phyloP scores from a whole-genome alignment of 2,797 vertebrate species.

The Ambastaia sidthimunki region DNA sequence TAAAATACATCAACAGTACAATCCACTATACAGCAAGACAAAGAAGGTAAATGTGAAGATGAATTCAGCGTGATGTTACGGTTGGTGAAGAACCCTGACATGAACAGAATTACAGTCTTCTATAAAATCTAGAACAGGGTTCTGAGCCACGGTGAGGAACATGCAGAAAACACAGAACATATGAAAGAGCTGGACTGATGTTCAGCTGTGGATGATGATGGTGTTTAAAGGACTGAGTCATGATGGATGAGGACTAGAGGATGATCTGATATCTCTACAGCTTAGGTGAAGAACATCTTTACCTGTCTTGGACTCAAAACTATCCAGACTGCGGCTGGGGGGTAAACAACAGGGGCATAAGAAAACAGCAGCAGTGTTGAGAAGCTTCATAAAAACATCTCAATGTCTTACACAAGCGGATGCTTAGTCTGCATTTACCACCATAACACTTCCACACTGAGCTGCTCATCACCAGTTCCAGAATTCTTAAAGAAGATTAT shows the following conservation, averaged over 20 bases:
- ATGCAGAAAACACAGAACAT: slow-evolving; percentile 8
- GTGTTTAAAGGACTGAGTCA: not conserved
- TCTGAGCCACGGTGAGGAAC: slow-evolving; percentile 54
- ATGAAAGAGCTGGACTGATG: slow-evolving; percentile 47
- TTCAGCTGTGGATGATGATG: slow-evolving; percentile 5
- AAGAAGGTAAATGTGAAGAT: slow-evolving; percentile 53
- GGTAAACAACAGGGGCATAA: slow-evolving; percentile 65
- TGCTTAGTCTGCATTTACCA: not conserved
- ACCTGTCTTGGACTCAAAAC: slow-evolving; percentile 85
- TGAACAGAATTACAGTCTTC: no score
- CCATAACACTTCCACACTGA: not conserved
- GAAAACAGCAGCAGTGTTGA: slow-evolving; percentile 59
- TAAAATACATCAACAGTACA: no score
- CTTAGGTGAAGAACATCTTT: slow-evolving; percentile 67
- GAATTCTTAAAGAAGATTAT: not conserved
- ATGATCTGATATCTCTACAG: slow-evolving; percentile 58
- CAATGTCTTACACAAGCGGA: not conserved
- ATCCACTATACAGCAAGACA: slow-evolving; percentile 9
- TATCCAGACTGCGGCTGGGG: slow-evolving; percentile 84
- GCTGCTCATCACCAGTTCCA: not conserved
- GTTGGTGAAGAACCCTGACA: slow-evolving; percentile 45
- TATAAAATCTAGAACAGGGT: slow-evolving; percentile 38
- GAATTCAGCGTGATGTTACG: slow-evolving; percentile 35
- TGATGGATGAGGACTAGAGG: slow-evolving; percentile 45
- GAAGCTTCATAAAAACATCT: not conserved